Evolutionary conservation across 2,888 invertebrate genomes (phyloP), one percentile per base, ranked within the genome.

Genomic region (Brassicogethes aeneus): DNA sequence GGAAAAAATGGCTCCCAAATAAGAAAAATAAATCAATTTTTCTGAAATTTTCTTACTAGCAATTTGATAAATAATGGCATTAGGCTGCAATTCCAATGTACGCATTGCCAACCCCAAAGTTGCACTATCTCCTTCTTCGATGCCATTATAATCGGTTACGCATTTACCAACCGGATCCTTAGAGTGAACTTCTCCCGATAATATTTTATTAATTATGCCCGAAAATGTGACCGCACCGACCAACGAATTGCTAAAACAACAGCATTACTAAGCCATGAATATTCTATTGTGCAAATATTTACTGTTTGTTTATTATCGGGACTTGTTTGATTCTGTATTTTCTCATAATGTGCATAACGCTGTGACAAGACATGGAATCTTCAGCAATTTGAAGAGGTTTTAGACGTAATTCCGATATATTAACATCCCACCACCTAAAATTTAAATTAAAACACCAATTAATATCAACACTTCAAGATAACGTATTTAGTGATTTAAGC

Each of bases 351-450:
- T 32, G 32, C 5, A 32, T 32, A 13, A 13, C 32, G 5, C 12
- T 12, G 14, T 32, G 32, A 13, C 32, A 32, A 32, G 10, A 5
- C 7, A 32, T 10, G 3, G 32, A 10, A 32, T 32, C 14, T 13
- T 32, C 13, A 32, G 3, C 5, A 13, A 5, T 32, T 13, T 12
- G 32, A 5, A 32, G 12, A 10, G 32, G 32, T 10, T 13, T 8
- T 13, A 32, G 14, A 41, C 75, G 64, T 15, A 85, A 68, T 37
- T 75, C 69, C 1, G 75, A 67, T 12, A 85, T 70, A 23, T 71
- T 69, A 10, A 73, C 68, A 47, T 79, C 72, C 85, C 86, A 90
- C 93, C 93, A 93, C 79, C 88, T 85, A 52, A 45, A 70, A 65
- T 32, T 12, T 32, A 10, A 32, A 32, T 8, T 13, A 5, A 23